A percentile compares a stretch with the other conserved stretches of the same genome.
Conservation (phyloP, 2,888 invertebrate species). For the Watsonalla cultraria region DNA sequence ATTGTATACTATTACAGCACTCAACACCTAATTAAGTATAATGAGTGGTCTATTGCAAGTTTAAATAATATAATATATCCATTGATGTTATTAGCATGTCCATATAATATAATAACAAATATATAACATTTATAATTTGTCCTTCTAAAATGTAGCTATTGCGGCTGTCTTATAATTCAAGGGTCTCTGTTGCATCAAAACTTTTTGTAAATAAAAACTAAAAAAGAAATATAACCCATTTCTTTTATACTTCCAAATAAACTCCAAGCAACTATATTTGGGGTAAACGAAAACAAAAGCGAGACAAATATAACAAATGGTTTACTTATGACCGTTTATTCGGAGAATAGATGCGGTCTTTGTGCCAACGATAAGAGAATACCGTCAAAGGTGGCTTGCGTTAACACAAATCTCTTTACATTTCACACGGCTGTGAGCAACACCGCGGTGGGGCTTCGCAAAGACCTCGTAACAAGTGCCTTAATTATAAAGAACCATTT, state of each 20-base stretch:
- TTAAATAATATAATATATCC: too few species aligned
- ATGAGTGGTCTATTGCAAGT: too few species aligned
- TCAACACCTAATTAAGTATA: too few species aligned
- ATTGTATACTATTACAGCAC: too few species aligned
- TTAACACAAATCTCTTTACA: constrained; percentile 27
- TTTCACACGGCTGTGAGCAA: constrained; percentile 30
- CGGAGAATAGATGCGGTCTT: constrained; percentile 2
- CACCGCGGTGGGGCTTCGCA: constrained; percentile 31
- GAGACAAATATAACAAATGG: not conserved
- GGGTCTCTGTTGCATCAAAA: too few species aligned
- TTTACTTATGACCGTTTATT: not conserved
- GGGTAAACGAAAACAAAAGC: not conserved
- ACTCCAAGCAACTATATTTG: not conserved
- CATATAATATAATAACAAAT: too few species aligned
- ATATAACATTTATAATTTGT: too few species aligned
- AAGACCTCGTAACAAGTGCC: constrained; percentile 13
- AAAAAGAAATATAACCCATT: not conserved
- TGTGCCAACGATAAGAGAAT: constrained; percentile 16
- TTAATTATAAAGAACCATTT: not conserved
- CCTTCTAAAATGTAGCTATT: too few species aligned
- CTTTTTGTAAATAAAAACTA: too few species aligned
- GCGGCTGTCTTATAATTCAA: too few species aligned
- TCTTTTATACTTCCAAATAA: not conserved
- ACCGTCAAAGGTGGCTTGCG: constrained; percentile 23
- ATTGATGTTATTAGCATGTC: too few species aligned